Conservation (phyloP, 2,888 invertebrate species). For the Drosophila longiperda region DNA sequence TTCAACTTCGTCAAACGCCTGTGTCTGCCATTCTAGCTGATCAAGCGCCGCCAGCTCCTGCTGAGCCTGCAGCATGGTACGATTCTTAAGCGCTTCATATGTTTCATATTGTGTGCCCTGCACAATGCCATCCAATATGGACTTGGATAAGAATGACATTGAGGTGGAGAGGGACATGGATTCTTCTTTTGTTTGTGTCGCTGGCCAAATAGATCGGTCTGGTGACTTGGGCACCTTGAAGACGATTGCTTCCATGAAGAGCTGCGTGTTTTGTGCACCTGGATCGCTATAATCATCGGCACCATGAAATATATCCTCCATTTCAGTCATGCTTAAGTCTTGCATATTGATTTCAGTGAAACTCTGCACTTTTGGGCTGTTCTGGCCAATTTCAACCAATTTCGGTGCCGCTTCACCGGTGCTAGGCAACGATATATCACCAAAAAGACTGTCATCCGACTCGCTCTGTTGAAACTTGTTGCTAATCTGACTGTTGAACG, state of each 20-base stretch:
- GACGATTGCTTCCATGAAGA: slow-evolving; percentile 81
- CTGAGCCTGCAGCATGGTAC: slow-evolving; percentile 34
- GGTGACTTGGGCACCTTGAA: slow-evolving; percentile 70
- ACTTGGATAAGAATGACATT: slow-evolving; percentile 49
- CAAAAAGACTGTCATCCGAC: slow-evolving; percentile 74
- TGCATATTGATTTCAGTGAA: slow-evolving; percentile 72
- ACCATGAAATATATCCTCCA: slow-evolving; percentile 64
- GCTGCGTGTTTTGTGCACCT: slow-evolving; percentile 81
- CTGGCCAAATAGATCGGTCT: slow-evolving; percentile 9
- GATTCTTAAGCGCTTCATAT: slow-evolving; percentile 69
- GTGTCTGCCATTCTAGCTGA: slow-evolving; percentile 80
- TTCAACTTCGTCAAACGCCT: slow-evolving; percentile 74
- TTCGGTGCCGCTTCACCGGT: neutral
- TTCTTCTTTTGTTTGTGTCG: slow-evolving; percentile 28
- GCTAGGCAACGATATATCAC: slow-evolving; percentile 61
- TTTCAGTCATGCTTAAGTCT: slow-evolving; percentile 52
- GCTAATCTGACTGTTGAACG: slow-evolving; percentile 23
- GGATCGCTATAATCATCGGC: slow-evolving; percentile 46
- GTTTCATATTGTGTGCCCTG: slow-evolving; percentile 83
- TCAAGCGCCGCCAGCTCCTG: slow-evolving; percentile 65
- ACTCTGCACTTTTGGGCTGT: slow-evolving; percentile 3
- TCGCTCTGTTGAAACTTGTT: slow-evolving; percentile 34
- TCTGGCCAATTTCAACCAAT: neutral
- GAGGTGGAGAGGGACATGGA: slow-evolving; percentile 43
- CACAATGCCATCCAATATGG: slow-evolving; percentile 55